Conservation (phyloP, 2,113 vertebrate species). For the Gadus macrocephalus region DNA sequence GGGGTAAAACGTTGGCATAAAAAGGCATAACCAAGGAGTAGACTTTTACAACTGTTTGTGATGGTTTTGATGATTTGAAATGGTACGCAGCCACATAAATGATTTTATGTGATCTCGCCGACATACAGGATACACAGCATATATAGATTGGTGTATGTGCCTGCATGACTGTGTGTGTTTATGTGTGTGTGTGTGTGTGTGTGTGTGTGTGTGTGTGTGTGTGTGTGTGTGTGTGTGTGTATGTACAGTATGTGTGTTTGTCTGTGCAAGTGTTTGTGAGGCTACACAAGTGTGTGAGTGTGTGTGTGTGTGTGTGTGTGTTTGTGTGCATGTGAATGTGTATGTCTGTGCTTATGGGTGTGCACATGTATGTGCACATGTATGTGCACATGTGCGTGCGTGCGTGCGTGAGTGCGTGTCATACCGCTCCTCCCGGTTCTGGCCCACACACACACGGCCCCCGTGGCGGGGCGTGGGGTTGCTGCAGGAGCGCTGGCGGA, state of each 20-base stretch:
- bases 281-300: no score
- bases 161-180: background rate
- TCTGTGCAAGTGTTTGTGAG: background rate
- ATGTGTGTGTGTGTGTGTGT: background rate
- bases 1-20: conserved; percentile 28
- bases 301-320: no score
- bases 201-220: no score
- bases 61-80: no score
- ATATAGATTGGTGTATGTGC: background rate
- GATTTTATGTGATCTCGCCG: no score
- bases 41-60: no score
- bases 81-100: no score
- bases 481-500: conserved; percentile 94
- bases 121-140: no score
- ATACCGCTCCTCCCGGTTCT: conserved; percentile 95
- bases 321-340: no score
- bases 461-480: conserved; percentile 93
- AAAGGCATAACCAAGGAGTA: background rate
- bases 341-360: no score
- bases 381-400: background rate
- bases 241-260: no score
- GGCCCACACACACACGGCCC: conserved; percentile 93
- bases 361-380: no score
- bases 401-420: conserved; percentile 7
- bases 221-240: background rate